Evolutionary conservation across 2,888 invertebrate species (phyloP), one percentile per base, ranked within the genome.

Genomic region (Ichneumoninae sp.): DNA sequence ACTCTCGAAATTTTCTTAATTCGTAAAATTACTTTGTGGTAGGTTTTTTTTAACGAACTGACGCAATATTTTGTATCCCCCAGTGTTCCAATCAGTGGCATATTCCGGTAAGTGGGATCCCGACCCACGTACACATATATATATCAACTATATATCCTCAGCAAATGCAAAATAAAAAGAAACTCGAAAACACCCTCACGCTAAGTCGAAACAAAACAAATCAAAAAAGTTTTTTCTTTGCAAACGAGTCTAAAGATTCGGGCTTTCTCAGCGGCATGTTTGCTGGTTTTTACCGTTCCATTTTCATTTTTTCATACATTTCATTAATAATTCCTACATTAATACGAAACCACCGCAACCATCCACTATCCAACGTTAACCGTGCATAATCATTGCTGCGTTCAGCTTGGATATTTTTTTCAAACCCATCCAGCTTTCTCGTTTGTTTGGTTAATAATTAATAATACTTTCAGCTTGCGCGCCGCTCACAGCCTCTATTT

Each of bases 41-140:
- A 83, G 85, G 77, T 76, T 82, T 79, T 87, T 83, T 88, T 88
- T 86, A 92, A 80, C 80, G 66, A 93, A 93, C 94, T 94, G 92
- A 94, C 91, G 91, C 92, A 90, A 91, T 94, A 91, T 94, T 94
- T 94, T 94, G 92, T 94, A 94, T 94, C 94, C 94, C 94, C 93
- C 96, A 98, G 97, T 97, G 97, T 98, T 98, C 97, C 98, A 98
- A 96, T 97, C 97, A 95, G 97, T 98, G 97, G 98, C 98, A 95
- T 98, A 97, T 96, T 98, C 97, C 95, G 98, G 98, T 98, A 97
- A 98, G 98, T 96, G 95, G 95, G 95, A 95, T 94, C 93, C 95
- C 90, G 91, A 85, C 93, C 93, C 93, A 93, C 93, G 90, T 90
- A 60, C 60, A 79, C 75, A 82, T 19, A 63, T 74, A 66, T 66